Percentiles rank a stretch among this genome's conserved stretches.
phyloP scores from a whole-genome alignment of 2,113 vertebrate species.

The Pao palembangensis region DNA sequence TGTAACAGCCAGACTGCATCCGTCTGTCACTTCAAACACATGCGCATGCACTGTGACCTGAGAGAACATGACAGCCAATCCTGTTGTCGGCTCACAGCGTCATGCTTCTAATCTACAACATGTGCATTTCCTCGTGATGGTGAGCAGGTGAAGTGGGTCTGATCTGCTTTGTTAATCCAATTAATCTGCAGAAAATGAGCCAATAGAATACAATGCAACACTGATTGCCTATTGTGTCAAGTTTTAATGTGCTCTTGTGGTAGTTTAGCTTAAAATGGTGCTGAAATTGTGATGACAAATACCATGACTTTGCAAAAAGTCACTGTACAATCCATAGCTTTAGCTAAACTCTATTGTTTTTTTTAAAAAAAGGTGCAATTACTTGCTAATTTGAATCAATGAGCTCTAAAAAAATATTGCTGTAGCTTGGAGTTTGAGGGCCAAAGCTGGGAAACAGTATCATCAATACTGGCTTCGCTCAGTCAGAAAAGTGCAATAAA shows the following conservation, averaged over 20 bases:
- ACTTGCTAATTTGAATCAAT: constrained; percentile 27
- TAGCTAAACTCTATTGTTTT: background rate
- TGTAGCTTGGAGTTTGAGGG: background rate
- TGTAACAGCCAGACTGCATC: constrained; percentile 30
- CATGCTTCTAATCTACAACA: constrained; percentile 42
- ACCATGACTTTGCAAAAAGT: background rate
- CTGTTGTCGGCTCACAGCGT: constrained; percentile 21
- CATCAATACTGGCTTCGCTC: background rate
- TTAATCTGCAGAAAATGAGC: constrained; percentile 25
- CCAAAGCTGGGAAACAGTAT: background rate
- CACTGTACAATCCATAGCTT: constrained; percentile 4
- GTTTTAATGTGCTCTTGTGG: no score
- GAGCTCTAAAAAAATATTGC: constrained; percentile 12
- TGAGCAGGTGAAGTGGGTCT: constrained; percentile 24
- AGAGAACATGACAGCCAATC: constrained; percentile 38
- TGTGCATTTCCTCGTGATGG: constrained; percentile 15
- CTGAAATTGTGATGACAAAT: background rate
- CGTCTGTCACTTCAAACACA: constrained; percentile 25
- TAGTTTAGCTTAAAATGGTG: no score
- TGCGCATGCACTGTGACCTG: constrained; percentile 17
- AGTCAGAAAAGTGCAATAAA: background rate
- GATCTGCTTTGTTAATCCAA: constrained; percentile 37
- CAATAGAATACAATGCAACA: background rate
- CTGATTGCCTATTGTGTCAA: background rate
- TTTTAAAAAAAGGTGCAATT: constrained; percentile 1